phyloP scores from a whole-genome alignment of 2,113 vertebrate species.

The Melanocharis versteri region DNA sequence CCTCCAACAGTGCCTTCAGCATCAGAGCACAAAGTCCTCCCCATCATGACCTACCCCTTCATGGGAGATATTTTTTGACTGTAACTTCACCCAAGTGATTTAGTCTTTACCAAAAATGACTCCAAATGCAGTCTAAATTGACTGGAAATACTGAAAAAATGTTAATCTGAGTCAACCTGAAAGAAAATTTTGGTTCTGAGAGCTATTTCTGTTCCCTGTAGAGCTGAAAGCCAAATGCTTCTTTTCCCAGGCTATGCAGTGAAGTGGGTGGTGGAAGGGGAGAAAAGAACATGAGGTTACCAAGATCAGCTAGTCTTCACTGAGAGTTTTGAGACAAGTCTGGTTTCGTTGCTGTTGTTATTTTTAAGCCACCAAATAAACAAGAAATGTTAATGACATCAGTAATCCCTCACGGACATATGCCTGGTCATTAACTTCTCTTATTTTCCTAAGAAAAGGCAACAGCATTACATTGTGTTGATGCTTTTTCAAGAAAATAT shows the following conservation, averaged over 20 bases:
- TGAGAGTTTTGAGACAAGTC: background rate
- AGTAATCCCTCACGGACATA: background rate
- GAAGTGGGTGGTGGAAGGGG: background rate
- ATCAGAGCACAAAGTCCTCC: background rate
- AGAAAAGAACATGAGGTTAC: background rate
- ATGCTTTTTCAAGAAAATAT: slow-evolving; percentile 67
- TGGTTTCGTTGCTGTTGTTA: background rate
- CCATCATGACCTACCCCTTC: background rate
- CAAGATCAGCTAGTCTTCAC: background rate
- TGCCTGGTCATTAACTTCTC: slow-evolving; percentile 39
- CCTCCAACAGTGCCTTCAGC: background rate
- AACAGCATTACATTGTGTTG: slow-evolving; percentile 45
- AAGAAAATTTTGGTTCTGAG: background rate
- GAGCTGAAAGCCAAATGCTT: background rate
- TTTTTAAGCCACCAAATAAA: slow-evolving; percentile 32
- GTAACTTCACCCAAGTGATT: background rate
- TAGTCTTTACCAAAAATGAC: background rate
- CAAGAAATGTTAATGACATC: slow-evolving; percentile 37
- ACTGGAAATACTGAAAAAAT: background rate
- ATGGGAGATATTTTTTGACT: background rate
- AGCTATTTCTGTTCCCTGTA: background rate
- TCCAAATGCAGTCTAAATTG: background rate
- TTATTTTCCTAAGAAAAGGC: slow-evolving; percentile 68
- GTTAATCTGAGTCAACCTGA: background rate
- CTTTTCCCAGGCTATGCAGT: background rate